Evolutionary conservation across 2,888 invertebrate genomes (phyloP).

Genomic region (Tetragonula carbonaria): DNA sequence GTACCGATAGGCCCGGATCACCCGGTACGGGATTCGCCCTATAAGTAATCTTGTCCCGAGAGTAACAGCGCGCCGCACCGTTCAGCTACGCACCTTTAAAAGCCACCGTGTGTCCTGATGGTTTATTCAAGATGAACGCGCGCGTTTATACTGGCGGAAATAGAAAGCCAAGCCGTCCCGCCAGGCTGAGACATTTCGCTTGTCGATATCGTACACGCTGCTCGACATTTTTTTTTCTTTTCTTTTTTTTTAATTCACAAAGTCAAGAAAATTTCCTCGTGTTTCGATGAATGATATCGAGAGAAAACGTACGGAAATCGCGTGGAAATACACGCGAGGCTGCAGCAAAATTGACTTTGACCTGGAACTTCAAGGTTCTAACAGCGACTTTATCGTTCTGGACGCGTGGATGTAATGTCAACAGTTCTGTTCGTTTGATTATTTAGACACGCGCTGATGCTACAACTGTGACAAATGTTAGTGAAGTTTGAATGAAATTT

Average conservation of each 20-base stretch:
- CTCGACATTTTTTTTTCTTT: not conserved
- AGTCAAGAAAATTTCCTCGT: not conserved
- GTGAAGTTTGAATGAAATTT: too few species aligned
- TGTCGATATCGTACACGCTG: not conserved
- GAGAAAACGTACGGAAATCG: too few species aligned
- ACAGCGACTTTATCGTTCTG: too few species aligned
- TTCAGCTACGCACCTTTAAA: slow-evolving; percentile 27
- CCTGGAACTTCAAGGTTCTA: too few species aligned
- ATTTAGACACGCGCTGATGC: too few species aligned
- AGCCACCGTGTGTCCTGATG: slow-evolving; percentile 24
- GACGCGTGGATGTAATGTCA: too few species aligned
- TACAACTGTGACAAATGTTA: too few species aligned
- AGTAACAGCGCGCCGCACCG: slow-evolving; percentile 41
- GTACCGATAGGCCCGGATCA: slow-evolving; percentile 37
- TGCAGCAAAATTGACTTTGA: too few species aligned
- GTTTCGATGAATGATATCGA: too few species aligned
- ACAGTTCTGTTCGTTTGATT: too few species aligned
- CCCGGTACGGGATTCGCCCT: slow-evolving; percentile 60
- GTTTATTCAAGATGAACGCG: slow-evolving; percentile 47
- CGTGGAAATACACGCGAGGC: too few species aligned
- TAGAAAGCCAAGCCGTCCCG: slow-evolving; percentile 8
- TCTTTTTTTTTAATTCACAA: not conserved
- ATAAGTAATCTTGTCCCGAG: slow-evolving; percentile 65
- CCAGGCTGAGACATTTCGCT: not conserved
- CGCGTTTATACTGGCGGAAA: slow-evolving; percentile 28